A percentile compares a stretch with the other conserved stretches of the same genome.
These are phyloP conservation scores for Calliscelio sp. DNA, from an alignment of 2,888 invertebrate species.

Conservation along the genomic window DNA sequence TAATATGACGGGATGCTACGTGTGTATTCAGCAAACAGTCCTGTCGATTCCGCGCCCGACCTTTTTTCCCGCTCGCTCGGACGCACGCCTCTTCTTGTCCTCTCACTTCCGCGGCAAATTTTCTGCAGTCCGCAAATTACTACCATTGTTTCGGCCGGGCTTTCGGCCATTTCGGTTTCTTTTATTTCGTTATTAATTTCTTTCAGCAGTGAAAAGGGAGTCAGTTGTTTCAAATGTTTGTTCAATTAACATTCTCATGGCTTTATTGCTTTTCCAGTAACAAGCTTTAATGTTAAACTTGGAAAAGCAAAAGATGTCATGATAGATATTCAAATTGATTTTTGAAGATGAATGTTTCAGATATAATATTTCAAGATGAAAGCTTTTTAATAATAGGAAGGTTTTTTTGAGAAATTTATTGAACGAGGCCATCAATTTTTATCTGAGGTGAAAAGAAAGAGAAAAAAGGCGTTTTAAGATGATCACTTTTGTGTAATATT, in stretches of 20 bases:
- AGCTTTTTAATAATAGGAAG: too few species aligned
- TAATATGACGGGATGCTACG: slow-evolving; percentile 69
- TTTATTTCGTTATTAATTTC: slow-evolving; percentile 47
- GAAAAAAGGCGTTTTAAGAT: too few species aligned
- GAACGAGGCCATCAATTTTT: too few species aligned
- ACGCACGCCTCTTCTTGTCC: neutral
- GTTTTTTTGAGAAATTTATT: too few species aligned
- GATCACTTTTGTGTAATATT: too few species aligned
- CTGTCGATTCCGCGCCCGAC: slow-evolving; percentile 48
- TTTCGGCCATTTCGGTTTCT: slow-evolving; percentile 41
- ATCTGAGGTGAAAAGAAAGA: too few species aligned
- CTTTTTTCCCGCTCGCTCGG: slow-evolving; percentile 12
- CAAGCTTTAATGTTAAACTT: too few species aligned
- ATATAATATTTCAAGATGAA: too few species aligned
- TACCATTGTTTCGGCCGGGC: slow-evolving; percentile 41
- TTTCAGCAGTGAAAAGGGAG: neutral
- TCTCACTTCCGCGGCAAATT: slow-evolving; percentile 37
- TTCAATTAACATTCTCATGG: slow-evolving; percentile 46
- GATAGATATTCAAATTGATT: too few species aligned
- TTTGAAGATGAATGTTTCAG: too few species aligned
- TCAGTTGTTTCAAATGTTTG: slow-evolving; percentile 40
- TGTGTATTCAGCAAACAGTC: slow-evolving; percentile 64
- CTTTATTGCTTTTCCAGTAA: slow-evolving; percentile 7
- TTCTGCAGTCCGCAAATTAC: slow-evolving; percentile 45
- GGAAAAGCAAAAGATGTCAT: too few species aligned